A percentile compares a stretch with the other conserved stretches of the same genome.
These are phyloP conservation scores for Eilema caniola DNA, from an alignment of 2,888 invertebrate genomes.

Conservation along the genomic window DNA sequence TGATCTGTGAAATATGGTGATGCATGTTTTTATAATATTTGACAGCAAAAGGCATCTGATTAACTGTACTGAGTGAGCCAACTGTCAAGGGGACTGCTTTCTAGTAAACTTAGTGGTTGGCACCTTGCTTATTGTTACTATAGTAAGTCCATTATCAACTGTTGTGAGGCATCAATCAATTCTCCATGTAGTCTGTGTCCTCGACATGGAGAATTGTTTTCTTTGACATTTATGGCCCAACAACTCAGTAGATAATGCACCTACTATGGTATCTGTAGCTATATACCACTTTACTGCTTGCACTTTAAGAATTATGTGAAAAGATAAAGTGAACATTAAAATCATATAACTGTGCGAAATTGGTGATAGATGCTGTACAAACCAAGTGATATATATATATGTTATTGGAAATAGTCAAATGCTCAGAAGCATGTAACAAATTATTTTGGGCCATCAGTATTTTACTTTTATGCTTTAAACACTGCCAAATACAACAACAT, in stretches of 20 bases:
- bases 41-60: background rate
- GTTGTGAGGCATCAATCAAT: too few species aligned
- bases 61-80: background rate
- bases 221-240: too few species aligned
- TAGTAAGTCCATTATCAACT: too few species aligned
- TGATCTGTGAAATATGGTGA: slow-evolving; percentile 8
- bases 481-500: slow-evolving; percentile 2
- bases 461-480: background rate
- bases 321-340: background rate
- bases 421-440: background rate
- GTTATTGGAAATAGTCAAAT: background rate
- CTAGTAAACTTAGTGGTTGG: background rate
- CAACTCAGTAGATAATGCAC: too few species aligned
- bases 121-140: background rate
- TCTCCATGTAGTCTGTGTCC: too few species aligned
- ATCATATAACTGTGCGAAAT: background rate
- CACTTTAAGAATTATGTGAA: background rate
- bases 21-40: background rate
- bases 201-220: too few species aligned
- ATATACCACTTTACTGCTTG: background rate
- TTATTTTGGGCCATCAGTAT: background rate
- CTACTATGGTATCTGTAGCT: too few species aligned
- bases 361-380: background rate
- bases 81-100: background rate
- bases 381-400: background rate